Percentiles rank a stretch among this genome's conserved stretches.
Conservation (phyloP, 2,888 invertebrate species). For the Orchesellides sinensis region DNA sequence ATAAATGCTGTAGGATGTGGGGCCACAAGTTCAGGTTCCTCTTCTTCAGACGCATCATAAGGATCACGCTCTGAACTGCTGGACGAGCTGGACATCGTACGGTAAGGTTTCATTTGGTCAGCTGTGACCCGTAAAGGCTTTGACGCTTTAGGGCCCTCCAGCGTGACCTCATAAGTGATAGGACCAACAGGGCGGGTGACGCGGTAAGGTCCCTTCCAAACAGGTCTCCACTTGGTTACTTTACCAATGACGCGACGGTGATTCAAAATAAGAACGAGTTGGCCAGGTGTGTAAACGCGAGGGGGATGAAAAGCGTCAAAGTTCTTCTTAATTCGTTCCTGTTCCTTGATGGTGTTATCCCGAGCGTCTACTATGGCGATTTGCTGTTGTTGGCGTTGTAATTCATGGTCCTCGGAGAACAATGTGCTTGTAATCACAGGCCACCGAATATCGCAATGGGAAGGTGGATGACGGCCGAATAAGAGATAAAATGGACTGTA, state of each 20-base stretch:
- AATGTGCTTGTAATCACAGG: too few relatives aligned
- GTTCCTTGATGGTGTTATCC: neutral
- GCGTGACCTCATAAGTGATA: neutral
- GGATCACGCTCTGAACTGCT: too few relatives aligned
- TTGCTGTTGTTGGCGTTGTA: too few relatives aligned
- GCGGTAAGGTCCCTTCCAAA: neutral
- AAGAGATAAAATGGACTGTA: neutral
- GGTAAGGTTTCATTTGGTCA: neutral
- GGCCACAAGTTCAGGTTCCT: too few relatives aligned
- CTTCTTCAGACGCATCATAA: neutral
- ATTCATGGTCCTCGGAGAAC: too few relatives aligned
- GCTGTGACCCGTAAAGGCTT: neutral
- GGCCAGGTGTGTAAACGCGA: neutral
- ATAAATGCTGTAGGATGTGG: too few relatives aligned
- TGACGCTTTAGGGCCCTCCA: neutral
- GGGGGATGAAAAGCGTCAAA: neutral
- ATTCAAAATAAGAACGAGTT: neutral
- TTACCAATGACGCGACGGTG: neutral
- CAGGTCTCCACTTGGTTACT: conserved; percentile 1
- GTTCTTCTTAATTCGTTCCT: neutral
- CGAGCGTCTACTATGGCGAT: neutral
- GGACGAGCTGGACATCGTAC: neutral
- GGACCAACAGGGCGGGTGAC: neutral
- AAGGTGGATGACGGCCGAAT: neutral
- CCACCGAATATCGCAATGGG: neutral